A percentile compares a stretch with the other conserved stretches of the same genome.
Evolutionary conservation across 2,888 invertebrate species (phyloP).

Genomic region (Schizotus pectinicornis): DNA sequence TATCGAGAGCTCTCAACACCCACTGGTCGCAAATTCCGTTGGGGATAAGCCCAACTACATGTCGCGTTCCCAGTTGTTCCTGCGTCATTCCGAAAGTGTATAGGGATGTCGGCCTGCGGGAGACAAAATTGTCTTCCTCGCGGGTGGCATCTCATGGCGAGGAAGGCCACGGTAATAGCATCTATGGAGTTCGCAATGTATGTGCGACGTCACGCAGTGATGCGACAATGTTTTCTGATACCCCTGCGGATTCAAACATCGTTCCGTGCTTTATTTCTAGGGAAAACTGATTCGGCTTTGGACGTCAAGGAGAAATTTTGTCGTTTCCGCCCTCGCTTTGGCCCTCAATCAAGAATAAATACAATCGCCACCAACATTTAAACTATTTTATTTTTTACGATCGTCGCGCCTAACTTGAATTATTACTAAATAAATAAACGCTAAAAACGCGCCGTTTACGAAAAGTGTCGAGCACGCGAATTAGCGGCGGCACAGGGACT

Average conservation of each 20-base stretch:
- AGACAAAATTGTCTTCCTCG: conserved; percentile 8
- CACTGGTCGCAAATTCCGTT: too few species aligned
- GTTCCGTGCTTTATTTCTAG: conserved; percentile 37
- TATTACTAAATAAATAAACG: too few species aligned
- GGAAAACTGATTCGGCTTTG: conserved; percentile 29
- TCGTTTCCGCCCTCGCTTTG: too few species aligned
- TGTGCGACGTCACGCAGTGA: conserved; percentile 9
- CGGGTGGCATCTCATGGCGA: conserved; percentile 31
- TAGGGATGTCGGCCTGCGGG: conserved; percentile 16
- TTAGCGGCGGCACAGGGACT: conserved; percentile 11
- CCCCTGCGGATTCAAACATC: conserved; percentile 37
- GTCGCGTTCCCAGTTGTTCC: not conserved
- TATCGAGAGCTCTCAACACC: too few species aligned
- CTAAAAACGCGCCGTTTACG: conserved; percentile 5
- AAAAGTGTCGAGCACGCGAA: conserved; percentile 16
- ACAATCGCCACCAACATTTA: not conserved
- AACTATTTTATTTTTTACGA: too few species aligned
- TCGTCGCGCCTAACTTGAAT: too few species aligned
- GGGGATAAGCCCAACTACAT: too few species aligned
- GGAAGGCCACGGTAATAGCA: conserved; percentile 28
- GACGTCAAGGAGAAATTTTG: not conserved
- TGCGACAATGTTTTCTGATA: conserved; percentile 28
- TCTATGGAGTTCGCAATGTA: conserved; percentile 22
- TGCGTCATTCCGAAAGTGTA: conserved; percentile 3
- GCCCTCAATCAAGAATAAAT: not conserved